Evolutionary conservation across 1,140 invertebrate genomes (phyloP), one percentile per base, ranked within the genome.

Genomic region (Brachionus rubens): DNA sequence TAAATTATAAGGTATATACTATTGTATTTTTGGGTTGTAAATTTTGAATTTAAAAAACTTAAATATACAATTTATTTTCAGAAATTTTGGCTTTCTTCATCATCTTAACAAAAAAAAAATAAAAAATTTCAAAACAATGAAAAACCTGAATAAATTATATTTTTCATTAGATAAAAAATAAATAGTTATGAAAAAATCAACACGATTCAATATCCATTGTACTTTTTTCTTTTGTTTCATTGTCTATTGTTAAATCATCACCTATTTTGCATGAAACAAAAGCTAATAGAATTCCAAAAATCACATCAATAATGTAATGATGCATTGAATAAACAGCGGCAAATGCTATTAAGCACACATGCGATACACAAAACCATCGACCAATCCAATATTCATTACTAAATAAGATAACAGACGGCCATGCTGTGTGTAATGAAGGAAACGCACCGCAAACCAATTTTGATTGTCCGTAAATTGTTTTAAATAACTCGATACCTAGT

Each of bases 251-350:
- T 24, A 26, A 21, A 54, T 12, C 16, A 54, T 54, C 30, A 2
- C 26, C 26, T 33, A 59, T 59, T 36, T 59, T 33, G 28, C 28
- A 33, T 36, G 54, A 59, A 26, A 59, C n/a, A 40, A 16, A 59
- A 14, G 59, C 59, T 36, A 65, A 19, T 40, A 65, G 41, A 41
- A 65, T 43, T 1, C 59, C 59, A 9, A 24, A 24, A 10, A 65
- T 41, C 6, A 43, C 36, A 65, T 65, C 59, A 14, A 65, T 41
- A 1, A 43, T 3, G 21, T 65, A 65, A 24, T 65, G 59, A 24
- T 65, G 59, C 33, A 65, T 21, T 65, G 59, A 65, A 14, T 65
- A 65, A 9, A 65, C 33, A 24, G 59, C 59, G 3, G 59, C 36
- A 24, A 65, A 65, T 9, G 59, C 33, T 12, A 65, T 43, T 21